Percentiles rank a stretch among this genome's conserved stretches.
Conservation (phyloP, 2,797 vertebrate genomes). For the Trematomus bernacchii region DNA sequence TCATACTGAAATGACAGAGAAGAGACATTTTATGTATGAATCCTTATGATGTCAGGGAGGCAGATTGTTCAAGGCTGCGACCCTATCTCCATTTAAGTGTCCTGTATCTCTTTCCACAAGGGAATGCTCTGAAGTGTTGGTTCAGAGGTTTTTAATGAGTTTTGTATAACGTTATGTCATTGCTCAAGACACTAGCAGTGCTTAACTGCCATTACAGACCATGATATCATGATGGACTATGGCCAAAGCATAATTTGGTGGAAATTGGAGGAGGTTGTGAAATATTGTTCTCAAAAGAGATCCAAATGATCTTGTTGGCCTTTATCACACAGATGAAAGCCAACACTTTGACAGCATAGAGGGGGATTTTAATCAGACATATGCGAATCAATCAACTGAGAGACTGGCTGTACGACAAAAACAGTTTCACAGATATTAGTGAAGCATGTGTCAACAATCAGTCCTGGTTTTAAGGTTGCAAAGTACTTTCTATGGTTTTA, state of each 20-base stretch:
- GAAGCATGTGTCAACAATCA: constrained; percentile 35
- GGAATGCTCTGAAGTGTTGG: too few relatives aligned
- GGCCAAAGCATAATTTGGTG: not conserved
- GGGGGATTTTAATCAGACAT: constrained; percentile 20
- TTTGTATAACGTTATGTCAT: constrained; percentile 11
- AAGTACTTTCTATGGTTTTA: too few relatives aligned
- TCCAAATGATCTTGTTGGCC: not conserved
- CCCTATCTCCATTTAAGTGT: too few relatives aligned
- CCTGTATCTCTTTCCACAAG: too few relatives aligned
- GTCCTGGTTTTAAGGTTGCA: constrained; percentile 7
- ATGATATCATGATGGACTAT: constrained; percentile 11
- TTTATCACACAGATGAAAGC: constrained; percentile 7
- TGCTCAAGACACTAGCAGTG: constrained; percentile 11
- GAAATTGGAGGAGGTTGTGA: constrained; percentile 5
- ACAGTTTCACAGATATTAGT: constrained; percentile 18
- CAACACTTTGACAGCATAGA: constrained; percentile 18
- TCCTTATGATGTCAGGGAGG: too few relatives aligned
- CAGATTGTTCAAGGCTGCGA: too few relatives aligned
- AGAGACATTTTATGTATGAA: too few relatives aligned
- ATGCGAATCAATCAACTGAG: constrained; percentile 20
- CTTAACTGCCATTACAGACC: constrained; percentile 1
- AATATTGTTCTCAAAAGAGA: constrained; percentile 12
- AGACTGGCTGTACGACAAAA: constrained; percentile 4
- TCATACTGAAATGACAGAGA: too few relatives aligned
- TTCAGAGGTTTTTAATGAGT: too few relatives aligned